phyloP scores from a whole-genome alignment of 2,797 vertebrate genomes.

The Microtus agrestis region DNA sequence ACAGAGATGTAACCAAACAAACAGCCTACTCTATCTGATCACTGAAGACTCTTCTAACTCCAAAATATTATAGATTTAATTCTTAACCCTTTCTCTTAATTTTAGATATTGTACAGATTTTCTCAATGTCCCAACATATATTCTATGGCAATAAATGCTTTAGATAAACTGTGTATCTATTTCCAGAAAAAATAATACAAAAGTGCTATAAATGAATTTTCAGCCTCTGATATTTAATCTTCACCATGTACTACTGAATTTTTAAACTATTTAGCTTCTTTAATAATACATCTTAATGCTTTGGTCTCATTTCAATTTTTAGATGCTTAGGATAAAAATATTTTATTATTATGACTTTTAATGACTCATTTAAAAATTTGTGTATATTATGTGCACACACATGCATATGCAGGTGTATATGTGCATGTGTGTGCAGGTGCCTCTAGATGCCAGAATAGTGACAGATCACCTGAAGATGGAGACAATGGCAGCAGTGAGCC shows the following conservation, averaged over 20 bases:
- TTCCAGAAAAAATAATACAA: slow-evolving; percentile 16
- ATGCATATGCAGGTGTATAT: not conserved
- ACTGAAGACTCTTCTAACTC: not conserved
- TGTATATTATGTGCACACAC: not conserved
- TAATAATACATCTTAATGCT: slow-evolving; percentile 49
- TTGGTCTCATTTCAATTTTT: slow-evolving; percentile 67
- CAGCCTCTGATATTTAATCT: slow-evolving; percentile 47
- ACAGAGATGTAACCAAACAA: not conserved
- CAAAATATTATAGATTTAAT: slow-evolving; percentile 36
- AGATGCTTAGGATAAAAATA: slow-evolving; percentile 52
- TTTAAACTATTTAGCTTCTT: slow-evolving; percentile 66
- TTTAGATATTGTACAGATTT: not conserved
- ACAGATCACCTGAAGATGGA: not conserved
- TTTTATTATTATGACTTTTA: slow-evolving; percentile 71
- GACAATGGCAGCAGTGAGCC: not conserved
- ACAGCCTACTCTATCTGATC: not conserved
- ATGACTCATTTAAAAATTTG: not conserved
- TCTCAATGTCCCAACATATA: slow-evolving; percentile 6
- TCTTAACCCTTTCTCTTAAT: not conserved
- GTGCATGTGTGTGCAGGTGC: not conserved
- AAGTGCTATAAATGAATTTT: slow-evolving; percentile 50
- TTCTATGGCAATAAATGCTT: not conserved
- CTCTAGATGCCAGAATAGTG: not conserved
- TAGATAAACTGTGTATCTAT: slow-evolving; percentile 34
- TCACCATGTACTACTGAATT: slow-evolving; percentile 36